Percentiles rank a stretch among this genome's conserved stretches.
Conservation (phyloP, 2,888 invertebrate species). For the Masnerella sp. region DNA sequence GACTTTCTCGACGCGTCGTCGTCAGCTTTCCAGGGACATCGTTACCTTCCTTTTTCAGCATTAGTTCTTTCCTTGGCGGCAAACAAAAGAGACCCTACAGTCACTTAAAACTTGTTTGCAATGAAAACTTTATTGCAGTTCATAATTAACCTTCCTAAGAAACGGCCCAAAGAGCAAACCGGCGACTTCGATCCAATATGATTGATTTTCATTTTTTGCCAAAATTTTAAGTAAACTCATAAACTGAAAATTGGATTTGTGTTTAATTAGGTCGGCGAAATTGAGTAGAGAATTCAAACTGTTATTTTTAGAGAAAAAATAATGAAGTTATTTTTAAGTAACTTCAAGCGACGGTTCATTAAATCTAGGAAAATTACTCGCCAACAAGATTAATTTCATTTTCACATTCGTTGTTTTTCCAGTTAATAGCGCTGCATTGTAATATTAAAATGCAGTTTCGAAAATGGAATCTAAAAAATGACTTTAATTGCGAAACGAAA, state of each 20-base stretch:
- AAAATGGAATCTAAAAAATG: too few species aligned
- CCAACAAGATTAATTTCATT: too few species aligned
- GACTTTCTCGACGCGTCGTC: constrained; percentile 24
- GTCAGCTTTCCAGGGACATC: constrained; percentile 18
- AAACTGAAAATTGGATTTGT: constrained; percentile 19
- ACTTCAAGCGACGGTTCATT: too few species aligned
- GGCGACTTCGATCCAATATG: constrained; percentile 18
- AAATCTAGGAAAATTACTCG: too few species aligned
- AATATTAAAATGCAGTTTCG: too few species aligned
- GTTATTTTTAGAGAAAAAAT: not conserved
- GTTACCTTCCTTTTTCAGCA: constrained; percentile 18
- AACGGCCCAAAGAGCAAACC: constrained; percentile 9
- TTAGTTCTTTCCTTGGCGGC: constrained; percentile 20
- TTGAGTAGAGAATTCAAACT: not conserved
- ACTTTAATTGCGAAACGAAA: too few species aligned
- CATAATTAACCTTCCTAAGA: constrained; percentile 32
- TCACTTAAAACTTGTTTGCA: constrained; percentile 40
- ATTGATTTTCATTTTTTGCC: constrained; percentile 17
- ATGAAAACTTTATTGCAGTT: constrained; percentile 45
- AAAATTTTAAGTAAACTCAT: constrained; percentile 17
- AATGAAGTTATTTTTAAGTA: too few species aligned
- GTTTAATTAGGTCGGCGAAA: constrained; percentile 6
- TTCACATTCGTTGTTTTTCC: too few species aligned
- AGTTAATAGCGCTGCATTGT: too few species aligned
- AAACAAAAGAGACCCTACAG: constrained; percentile 29